These are phyloP conservation scores for Malthinus flaveolus DNA, from an alignment of 2,888 invertebrate genomes.

Conservation along the genomic window DNA sequence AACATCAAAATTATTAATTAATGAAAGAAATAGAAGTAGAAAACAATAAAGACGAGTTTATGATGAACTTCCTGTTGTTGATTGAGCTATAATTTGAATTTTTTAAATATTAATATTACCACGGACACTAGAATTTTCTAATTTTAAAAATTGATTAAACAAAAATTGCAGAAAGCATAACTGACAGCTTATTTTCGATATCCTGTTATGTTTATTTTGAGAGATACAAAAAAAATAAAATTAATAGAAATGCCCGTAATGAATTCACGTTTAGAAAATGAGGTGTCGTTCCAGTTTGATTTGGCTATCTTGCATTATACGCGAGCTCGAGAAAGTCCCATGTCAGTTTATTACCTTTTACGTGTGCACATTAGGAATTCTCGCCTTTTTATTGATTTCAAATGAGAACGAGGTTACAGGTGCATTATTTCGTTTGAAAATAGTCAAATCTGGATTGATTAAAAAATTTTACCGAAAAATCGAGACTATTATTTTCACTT, in stretches of 20 bases:
- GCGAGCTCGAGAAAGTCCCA: slow-evolving; percentile 21
- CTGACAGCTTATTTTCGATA: no score
- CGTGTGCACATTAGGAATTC: slow-evolving; percentile 21
- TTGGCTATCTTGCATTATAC: slow-evolving; percentile 22
- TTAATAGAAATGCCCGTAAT: slow-evolving; percentile 1
- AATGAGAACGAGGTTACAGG: slow-evolving; percentile 27
- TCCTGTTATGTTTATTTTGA: no score
- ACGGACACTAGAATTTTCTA: neutral
- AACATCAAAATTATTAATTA: neutral
- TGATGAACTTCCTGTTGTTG: slow-evolving; percentile 1
- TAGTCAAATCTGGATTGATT: slow-evolving; percentile 9
- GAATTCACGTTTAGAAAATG: slow-evolving; percentile 12
- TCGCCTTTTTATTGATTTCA: slow-evolving; percentile 27
- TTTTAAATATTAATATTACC: neutral
- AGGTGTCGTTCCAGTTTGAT: slow-evolving; percentile 26
- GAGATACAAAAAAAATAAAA: no score
- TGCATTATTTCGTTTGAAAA: slow-evolving; percentile 18
- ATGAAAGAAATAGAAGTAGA: slow-evolving; percentile 1
- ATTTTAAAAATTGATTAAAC: slow-evolving; percentile 3
- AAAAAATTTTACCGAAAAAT: neutral
- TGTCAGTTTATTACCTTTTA: slow-evolving; percentile 27
- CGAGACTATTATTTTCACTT: neutral
- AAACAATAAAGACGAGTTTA: slow-evolving; percentile 5
- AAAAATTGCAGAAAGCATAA: neutral
- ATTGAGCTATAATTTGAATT: slow-evolving; percentile 6